Base-by-base conservation (phyloP, 2,888 invertebrate species). In the Chirona hameri region DNA sequence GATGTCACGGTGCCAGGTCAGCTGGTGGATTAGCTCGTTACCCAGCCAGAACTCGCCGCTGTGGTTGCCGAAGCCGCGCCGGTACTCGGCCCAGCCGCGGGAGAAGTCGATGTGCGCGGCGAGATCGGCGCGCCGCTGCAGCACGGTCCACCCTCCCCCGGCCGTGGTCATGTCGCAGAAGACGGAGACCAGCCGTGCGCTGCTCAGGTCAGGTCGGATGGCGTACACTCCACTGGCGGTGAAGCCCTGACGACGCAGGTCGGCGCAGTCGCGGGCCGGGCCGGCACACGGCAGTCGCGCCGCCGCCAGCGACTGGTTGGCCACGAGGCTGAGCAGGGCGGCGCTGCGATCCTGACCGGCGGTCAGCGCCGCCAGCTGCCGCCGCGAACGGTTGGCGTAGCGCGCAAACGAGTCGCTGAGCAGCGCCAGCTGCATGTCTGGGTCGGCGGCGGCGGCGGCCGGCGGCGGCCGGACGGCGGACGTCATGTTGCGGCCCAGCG, bases 111-210 rank as follows among this genome's bases (percentile, higher is more conserved):
- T 94, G n/a, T 79, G 48, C 39, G 95, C 92, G 0, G 95, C 95
- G 87, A 92, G 95, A 88, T 96, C 96, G 87, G 96, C 95, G 84
- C 96, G 91, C 39, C 96, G 90, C 90, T 96, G 96, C 86, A 96
- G 95, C 1, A 96, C 96, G 89, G 95, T 96, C 96, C 96, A 96
- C 83, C 96, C 96, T 83, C 96, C 96, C 86, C 96, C 96, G 65
- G 95, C 93, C 21, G 94, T 90, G 87, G 94, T 94, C 88, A 96
- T 96, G 87, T 96, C 96, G 88, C 96, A 96, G 89, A 91, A 96
- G 29, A 96, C 96, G 88, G 95, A 95, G 85, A 96, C 90, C 90
- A 95, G 96, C 95, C 96, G 96, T 89, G 95, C 96, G 0, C 95
- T 95, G 7, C 95, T 95, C 69, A 95, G 96, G 83, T 95, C 91